Conservation (phyloP, 2,797 vertebrate genomes). For the Ctenosaura bakeri region DNA sequence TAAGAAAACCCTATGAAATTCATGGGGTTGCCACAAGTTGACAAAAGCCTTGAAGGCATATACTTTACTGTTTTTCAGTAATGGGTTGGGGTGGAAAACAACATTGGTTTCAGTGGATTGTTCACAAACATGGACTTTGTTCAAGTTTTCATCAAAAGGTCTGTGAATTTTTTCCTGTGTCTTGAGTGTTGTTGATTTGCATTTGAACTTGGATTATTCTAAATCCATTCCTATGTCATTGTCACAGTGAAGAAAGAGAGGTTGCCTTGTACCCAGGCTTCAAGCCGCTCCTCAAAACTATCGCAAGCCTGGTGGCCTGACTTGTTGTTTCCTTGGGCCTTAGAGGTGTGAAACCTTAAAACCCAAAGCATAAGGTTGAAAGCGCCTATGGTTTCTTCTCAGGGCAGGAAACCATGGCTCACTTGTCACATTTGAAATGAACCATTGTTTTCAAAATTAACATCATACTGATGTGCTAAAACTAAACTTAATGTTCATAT, state of each 20-base stretch:
- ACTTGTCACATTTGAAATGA: background rate
- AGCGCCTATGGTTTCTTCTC: background rate
- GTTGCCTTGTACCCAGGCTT: background rate
- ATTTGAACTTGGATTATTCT: background rate
- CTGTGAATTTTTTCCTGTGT: background rate
- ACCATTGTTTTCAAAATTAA: background rate
- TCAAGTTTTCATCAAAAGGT: background rate
- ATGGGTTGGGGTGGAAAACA: no score
- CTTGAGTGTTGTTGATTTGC: background rate
- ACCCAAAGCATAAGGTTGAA: background rate
- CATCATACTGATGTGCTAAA: background rate
- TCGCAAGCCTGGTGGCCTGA: background rate
- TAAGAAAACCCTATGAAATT: no score
- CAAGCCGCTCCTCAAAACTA: background rate
- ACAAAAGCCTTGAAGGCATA: no score
- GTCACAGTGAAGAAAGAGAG: background rate
- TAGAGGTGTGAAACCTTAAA: background rate
- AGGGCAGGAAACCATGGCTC: background rate
- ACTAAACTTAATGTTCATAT: slow-evolving; percentile 5
- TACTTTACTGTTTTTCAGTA: no score
- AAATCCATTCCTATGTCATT: background rate
- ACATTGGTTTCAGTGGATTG: background rate
- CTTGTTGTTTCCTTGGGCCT: background rate
- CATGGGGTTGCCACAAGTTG: no score
- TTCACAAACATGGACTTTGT: background rate